Percentiles rank a stretch among this genome's conserved stretches.
These are phyloP conservation scores for Podocnemis expansa DNA, from an alignment of 2,113 vertebrate genomes.

Conservation along the genomic window DNA sequence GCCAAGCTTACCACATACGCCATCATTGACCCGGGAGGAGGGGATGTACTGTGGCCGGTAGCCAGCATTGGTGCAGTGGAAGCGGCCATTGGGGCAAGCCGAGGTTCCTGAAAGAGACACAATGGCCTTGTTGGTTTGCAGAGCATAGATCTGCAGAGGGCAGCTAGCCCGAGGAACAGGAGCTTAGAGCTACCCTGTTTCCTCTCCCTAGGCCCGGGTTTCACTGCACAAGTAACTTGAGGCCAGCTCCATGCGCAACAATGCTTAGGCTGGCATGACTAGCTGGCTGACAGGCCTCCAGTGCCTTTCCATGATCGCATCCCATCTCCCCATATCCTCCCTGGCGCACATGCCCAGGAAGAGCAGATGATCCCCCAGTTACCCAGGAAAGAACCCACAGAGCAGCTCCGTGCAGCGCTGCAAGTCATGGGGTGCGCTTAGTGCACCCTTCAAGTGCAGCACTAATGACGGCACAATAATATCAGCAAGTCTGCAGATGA, in stretches of 20 bases:
- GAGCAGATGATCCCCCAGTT: background rate
- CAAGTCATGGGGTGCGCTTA: background rate
- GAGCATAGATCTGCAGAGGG: background rate
- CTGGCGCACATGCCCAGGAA: no score
- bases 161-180: background rate
- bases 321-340: no score
- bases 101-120: slow-evolving; percentile 81
- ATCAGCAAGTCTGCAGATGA: no score
- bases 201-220: background rate
- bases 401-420: no score
- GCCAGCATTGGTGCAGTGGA: slow-evolving; percentile 90
- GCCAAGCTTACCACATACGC: slow-evolving; percentile 85
- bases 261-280: background rate
- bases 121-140: background rate
- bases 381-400: background rate
- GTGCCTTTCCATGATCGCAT: background rate
- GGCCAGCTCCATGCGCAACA: no score
- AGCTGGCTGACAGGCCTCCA: background rate
- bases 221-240: background rate
- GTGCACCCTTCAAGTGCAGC: no score
- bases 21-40: slow-evolving; percentile 90
- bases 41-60: slow-evolving; percentile 84
- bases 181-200: background rate
- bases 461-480: background rate
- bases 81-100: slow-evolving; percentile 89